Evolutionary conservation across 2,113 vertebrate species (phyloP).

Genomic region (Planiliza haematocheilus): DNA sequence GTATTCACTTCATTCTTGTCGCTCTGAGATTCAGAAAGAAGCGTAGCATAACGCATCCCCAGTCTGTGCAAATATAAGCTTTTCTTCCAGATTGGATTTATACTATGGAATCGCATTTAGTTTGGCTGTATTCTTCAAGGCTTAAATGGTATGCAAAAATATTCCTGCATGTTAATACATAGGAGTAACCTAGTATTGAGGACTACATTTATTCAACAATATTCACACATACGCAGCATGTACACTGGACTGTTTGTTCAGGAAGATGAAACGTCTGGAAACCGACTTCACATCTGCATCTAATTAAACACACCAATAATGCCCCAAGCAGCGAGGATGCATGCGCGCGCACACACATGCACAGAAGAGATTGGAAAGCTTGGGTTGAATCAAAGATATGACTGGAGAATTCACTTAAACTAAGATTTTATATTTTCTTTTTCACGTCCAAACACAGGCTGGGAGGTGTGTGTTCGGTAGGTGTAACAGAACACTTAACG

Average conservation of each 20-base stretch:
- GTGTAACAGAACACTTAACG: constrained; percentile 11
- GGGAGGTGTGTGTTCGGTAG: constrained; percentile 15
- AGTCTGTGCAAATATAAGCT: constrained; percentile 30
- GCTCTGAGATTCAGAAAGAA: constrained; percentile 32
- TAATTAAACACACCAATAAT: constrained; percentile 69
- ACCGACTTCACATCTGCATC: constrained; percentile 70
- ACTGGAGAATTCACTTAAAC: constrained; percentile 42
- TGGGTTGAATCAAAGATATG: constrained; percentile 27
- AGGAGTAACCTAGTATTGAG: neutral
- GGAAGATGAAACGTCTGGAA: constrained; percentile 65
- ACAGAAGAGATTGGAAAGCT: constrained; percentile 18
- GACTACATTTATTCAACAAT: constrained; percentile 11
- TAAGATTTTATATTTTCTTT: constrained; percentile 28
- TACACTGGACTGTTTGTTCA: constrained; percentile 40
- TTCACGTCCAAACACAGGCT: constrained; percentile 32
- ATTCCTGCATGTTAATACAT: constrained; percentile 15
- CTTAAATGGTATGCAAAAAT: constrained; percentile 6
- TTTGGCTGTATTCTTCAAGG: constrained; percentile 20
- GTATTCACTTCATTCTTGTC: constrained; percentile 40
- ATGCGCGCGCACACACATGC: constrained; percentile 7
- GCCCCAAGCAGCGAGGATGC: constrained; percentile 8
- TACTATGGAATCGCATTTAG: constrained; percentile 17
- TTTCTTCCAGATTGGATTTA: constrained; percentile 35
- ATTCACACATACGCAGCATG: constrained; percentile 10
- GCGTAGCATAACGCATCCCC: constrained; percentile 29